Evolutionary conservation across 1,140 invertebrate genomes (phyloP).

Genomic region (Andrena cerasifolii): DNA sequence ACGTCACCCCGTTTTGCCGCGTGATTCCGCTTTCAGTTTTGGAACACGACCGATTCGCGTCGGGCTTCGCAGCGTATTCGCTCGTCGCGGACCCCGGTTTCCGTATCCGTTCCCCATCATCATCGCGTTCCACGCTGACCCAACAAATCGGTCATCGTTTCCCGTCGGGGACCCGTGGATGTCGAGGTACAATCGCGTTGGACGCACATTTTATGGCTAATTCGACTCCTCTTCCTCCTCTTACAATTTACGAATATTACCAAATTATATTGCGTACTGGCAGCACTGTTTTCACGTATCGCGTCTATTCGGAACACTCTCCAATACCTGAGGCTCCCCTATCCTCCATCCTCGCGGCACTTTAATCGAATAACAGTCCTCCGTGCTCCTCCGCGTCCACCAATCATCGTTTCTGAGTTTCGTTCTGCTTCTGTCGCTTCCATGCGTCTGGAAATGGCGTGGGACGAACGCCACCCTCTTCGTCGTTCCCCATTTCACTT

Average conservation of each 20-base stretch:
- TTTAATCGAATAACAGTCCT: slow-evolving; percentile 45
- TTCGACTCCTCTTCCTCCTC: slow-evolving; percentile 32
- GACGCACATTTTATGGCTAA: slow-evolving; percentile 31
- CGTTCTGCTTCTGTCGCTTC: neutral
- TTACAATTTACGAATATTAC: slow-evolving; percentile 70
- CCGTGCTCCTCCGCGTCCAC: slow-evolving; percentile 4
- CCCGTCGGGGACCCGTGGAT: slow-evolving; percentile 22
- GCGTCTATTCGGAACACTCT: slow-evolving; percentile 53
- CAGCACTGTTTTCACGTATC: slow-evolving; percentile 71
- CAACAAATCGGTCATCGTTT: neutral
- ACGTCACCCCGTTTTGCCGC: slow-evolving; percentile 8
- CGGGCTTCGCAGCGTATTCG: neutral
- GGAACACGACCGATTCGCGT: slow-evolving; percentile 32
- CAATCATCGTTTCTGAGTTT: slow-evolving; percentile 25
- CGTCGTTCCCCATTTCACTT: neutral
- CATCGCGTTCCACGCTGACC: neutral
- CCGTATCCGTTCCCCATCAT: slow-evolving; percentile 2
- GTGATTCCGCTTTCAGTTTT: neutral
- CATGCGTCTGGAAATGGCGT: slow-evolving; percentile 3
- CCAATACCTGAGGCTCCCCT: slow-evolving; percentile 7
- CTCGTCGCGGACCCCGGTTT: slow-evolving; percentile 40
- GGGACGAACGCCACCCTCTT: slow-evolving; percentile 19
- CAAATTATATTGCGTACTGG: slow-evolving; percentile 75
- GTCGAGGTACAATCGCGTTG: slow-evolving; percentile 36
- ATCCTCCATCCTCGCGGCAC: slow-evolving; percentile 34